These are phyloP conservation scores for Villa cingulata DNA, from an alignment of 2,888 invertebrate species.

Conservation along the genomic window DNA sequence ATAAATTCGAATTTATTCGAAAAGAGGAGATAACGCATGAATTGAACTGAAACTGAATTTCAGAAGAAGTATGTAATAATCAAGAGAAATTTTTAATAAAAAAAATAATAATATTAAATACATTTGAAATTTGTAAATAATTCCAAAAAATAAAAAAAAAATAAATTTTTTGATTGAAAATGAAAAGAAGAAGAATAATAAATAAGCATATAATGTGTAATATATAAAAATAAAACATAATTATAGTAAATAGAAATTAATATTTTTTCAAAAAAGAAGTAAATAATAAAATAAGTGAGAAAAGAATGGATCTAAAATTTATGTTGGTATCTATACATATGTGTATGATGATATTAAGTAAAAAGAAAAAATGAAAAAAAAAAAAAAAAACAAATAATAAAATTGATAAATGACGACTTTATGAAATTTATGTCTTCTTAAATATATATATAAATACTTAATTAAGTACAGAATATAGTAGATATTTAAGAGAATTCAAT, in stretches of 20 bases:
- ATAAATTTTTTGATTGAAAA: background rate
- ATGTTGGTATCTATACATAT: too few relatives aligned
- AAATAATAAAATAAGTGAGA: too few relatives aligned
- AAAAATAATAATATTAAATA: background rate
- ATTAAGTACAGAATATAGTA: too few relatives aligned
- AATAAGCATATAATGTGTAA: background rate
- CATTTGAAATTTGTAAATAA: background rate
- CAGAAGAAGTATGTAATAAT: too few relatives aligned
- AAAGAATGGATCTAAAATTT: too few relatives aligned
- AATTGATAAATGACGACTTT: too few relatives aligned
- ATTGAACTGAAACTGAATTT: too few relatives aligned
- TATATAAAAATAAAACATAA: background rate
- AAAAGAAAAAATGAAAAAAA: background rate
- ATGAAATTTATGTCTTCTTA: background rate
- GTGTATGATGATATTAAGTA: too few relatives aligned
- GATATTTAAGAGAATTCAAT: background rate
- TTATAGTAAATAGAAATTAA: background rate
- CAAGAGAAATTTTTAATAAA: background rate
- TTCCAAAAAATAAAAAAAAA: background rate
- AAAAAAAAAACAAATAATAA: background rate
- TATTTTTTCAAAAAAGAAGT: background rate
- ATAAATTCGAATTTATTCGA: too few relatives aligned
- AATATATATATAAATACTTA: background rate
- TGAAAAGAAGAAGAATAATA: background rate
- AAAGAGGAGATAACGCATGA: too few relatives aligned